Evolutionary conservation across 2,797 vertebrate genomes (phyloP), one percentile per base, ranked within the genome.

Genomic region (Myotis pilosus): DNA sequence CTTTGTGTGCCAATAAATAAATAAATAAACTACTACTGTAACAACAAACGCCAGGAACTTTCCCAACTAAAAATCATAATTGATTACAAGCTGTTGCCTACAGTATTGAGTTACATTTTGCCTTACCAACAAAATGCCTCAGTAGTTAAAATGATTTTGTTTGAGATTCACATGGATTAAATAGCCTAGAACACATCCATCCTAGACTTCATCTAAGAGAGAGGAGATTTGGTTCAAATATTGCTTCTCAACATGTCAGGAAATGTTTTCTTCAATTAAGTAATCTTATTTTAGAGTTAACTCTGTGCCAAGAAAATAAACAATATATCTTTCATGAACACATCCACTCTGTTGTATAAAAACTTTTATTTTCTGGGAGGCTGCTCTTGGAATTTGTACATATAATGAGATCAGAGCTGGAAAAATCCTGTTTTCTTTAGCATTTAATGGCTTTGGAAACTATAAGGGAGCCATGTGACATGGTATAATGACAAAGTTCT

Each of bases 191-290:
- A 97, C 82, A 79, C 95, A 96, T 88, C 95, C 90, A 97, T 94
- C 93, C 93, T 94, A 91, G 97, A 87, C 81, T 95, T 95, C 93
- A 2, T 92, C 85, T 87, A 91, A 97, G 94, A 97, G 94, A 87
- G 82, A 97, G 97, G 97, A 98, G 97, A 97, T 98, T 97, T 97
- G 94, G 90, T 98, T 98, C 97, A 97, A 98, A 97, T 97, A 94
- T 94, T 97, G 97, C 97, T 97, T 98, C 96, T 97, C 93, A 97
- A 88, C 95, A 97, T 84, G 97, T 97, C 97, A 98, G 96, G 97
- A 97, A 97, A 97, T 96, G 95, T 98, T 98, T 98, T 97, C 97
- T 98, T 98, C 97, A 97, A 97, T 97, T 98, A 98, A 98, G 94
- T 97, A 98, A 98, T 97, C 97, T 97, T 92, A 97, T 97, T 98